A percentile compares a stretch with the other conserved stretches of the same genome.
These are phyloP conservation scores for Camelus bactrianus DNA, from an alignment of 2,113 vertebrate genomes.

Conservation along the genomic window DNA sequence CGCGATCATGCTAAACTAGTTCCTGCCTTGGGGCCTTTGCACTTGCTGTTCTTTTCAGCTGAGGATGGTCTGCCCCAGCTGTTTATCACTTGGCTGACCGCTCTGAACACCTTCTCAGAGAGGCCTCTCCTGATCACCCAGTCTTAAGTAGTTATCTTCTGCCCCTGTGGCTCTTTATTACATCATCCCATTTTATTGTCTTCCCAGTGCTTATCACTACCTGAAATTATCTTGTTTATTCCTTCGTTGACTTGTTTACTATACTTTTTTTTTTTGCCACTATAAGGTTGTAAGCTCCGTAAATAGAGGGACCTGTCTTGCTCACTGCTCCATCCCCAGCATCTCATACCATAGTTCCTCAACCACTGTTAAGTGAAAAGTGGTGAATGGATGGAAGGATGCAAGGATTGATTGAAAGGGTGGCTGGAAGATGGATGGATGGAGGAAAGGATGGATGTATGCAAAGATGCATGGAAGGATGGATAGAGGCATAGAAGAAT, in stretches of 20 bases:
- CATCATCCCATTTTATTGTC: not conserved
- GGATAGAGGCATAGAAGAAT: not conserved
- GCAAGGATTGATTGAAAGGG: not conserved
- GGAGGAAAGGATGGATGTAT: not conserved
- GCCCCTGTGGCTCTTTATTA: constrained; percentile 17
- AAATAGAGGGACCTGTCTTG: not conserved
- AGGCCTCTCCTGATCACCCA: not conserved
- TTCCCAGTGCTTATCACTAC: not conserved
- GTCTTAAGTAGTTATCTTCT: constrained; percentile 57
- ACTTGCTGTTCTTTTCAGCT: constrained; percentile 50
- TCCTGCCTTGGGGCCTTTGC: constrained; percentile 57
- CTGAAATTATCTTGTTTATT: not conserved
- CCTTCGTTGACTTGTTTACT: not conserved
- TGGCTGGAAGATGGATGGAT: not conserved
- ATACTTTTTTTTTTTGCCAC: not conserved
- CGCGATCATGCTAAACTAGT: not conserved
- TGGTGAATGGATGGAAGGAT: not conserved
- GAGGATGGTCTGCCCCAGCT: constrained; percentile 36
- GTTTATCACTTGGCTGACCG: constrained; percentile 62
- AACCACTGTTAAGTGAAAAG: not conserved
- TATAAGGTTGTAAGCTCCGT: not conserved
- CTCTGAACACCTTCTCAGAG: constrained; percentile 64
- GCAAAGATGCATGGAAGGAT: not conserved
- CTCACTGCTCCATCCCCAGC: not conserved
- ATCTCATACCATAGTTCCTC: not conserved